Conservation (phyloP, 1,140 invertebrate genomes). For the Wiebesia pumilae region DNA sequence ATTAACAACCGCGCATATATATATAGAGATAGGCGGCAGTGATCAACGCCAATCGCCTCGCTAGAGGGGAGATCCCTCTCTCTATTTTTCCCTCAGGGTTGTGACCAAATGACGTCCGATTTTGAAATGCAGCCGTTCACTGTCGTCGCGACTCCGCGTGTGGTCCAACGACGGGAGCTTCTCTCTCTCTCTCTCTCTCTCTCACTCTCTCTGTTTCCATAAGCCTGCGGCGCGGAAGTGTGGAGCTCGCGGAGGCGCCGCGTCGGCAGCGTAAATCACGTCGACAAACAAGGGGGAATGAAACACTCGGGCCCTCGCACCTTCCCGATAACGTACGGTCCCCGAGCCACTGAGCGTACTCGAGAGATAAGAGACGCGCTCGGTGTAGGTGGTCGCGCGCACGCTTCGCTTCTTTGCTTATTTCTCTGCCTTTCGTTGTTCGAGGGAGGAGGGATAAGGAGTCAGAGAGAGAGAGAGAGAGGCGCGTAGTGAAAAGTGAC, state of each 20-base stretch:
- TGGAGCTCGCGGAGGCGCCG: no score
- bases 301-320: background rate
- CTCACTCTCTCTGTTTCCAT: no score
- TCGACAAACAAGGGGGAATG: background rate
- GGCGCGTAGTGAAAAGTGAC: slow-evolving; percentile 8
- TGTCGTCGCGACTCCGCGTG: background rate
- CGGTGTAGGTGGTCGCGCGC: no score
- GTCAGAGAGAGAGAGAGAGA: background rate
- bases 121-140: slow-evolving; percentile 16
- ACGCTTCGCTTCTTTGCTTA: no score
- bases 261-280: slow-evolving; percentile 9
- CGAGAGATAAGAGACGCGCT: background rate
- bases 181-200: no score
- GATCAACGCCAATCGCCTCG: background rate
- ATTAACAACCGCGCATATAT: no score
- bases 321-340: background rate
- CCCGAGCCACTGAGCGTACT: no score
- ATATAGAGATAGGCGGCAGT: background rate
- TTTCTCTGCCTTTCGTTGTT: background rate
- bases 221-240: background rate
- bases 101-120: background rate
- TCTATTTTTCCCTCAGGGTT: background rate
- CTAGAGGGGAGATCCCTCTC: background rate
- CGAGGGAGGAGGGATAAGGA: background rate
- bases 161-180: background rate